Conservation (phyloP, 2,888 invertebrate species). For the Aelia acuminata region DNA sequence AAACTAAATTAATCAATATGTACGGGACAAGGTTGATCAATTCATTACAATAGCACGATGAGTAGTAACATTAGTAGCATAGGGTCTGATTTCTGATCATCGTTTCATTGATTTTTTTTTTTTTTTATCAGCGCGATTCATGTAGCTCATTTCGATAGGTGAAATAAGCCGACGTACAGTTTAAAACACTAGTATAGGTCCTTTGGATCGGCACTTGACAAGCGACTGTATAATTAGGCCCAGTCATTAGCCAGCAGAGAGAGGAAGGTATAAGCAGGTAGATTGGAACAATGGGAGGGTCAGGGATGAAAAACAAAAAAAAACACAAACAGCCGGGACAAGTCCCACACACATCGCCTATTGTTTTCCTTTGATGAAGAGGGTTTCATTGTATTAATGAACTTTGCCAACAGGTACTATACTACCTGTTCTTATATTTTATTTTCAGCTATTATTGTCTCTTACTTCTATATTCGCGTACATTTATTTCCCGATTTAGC, state of each 20-base stretch:
- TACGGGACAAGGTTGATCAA: no score
- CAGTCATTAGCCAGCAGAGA: background rate
- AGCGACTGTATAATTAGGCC: background rate
- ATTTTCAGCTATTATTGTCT: background rate
- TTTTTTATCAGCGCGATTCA: background rate
- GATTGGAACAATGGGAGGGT: constrained; percentile 23
- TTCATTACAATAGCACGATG: no score
- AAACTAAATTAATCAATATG: no score
- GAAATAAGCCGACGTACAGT: background rate
- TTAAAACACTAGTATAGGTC: background rate
- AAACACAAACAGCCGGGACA: constrained; percentile 6
- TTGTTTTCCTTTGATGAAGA: constrained; percentile 34
- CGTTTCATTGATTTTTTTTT: no score
- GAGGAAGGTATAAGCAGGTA: constrained; percentile 37
- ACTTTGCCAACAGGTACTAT: constrained; percentile 9
- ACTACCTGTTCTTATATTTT: constrained; percentile 22
- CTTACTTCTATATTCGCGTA: background rate
- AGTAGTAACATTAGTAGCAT: no score
- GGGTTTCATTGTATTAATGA: constrained; percentile 37
- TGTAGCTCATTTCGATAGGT: background rate
- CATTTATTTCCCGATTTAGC: no score
- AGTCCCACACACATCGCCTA: constrained; percentile 48
- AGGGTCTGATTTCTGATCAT: no score
- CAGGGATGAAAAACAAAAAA: constrained; percentile 29
- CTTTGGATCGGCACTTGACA: background rate